Evolutionary conservation across 2,888 invertebrate species (phyloP).

Genomic region (Himalopsyche anomala): DNA sequence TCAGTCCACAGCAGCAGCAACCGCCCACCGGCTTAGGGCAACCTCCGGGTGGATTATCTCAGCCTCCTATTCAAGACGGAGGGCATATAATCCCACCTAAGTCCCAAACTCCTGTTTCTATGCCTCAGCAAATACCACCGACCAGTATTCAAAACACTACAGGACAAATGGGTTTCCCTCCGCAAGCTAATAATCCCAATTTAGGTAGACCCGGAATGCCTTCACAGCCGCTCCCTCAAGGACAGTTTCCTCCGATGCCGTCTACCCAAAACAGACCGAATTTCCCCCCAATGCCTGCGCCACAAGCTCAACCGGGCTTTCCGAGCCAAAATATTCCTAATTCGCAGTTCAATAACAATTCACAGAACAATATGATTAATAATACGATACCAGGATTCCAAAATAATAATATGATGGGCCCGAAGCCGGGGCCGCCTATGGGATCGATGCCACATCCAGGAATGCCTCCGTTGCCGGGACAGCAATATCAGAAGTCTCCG

Average conservation of each 20-base stretch:
- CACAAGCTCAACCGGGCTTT: conserved; percentile 24
- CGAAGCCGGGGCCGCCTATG: conserved; percentile 50
- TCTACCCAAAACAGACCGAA: conserved; percentile 49
- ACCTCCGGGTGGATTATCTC: conserved; percentile 41
- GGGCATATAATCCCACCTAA: not conserved
- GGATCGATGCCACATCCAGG: conserved; percentile 56
- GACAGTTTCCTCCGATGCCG: conserved; percentile 47
- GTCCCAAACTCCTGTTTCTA: conserved; percentile 33
- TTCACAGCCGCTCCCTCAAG: conserved; percentile 64
- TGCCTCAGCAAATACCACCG: not conserved
- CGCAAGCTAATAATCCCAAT: conserved; percentile 47
- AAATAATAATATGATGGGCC: not conserved
- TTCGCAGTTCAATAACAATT: conserved; percentile 14
- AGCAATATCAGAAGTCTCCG: conserved; percentile 65
- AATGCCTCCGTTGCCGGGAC: conserved; percentile 66
- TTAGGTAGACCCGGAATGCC: conserved; percentile 61
- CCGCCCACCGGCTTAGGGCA: conserved; percentile 57
- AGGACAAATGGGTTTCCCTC: conserved; percentile 8
- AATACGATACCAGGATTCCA: conserved; percentile 5
- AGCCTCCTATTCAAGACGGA: conserved; percentile 1
- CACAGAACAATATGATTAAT: conserved; percentile 11
- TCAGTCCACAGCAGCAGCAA: conserved; percentile 49
- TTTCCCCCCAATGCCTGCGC: conserved; percentile 48
- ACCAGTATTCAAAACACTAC: not conserved
- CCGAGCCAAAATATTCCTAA: conserved; percentile 46